Percentiles rank a stretch among this genome's conserved stretches.
Evolutionary conservation across 2,797 vertebrate genomes (phyloP).

Genomic region (Tinamus major): DNA sequence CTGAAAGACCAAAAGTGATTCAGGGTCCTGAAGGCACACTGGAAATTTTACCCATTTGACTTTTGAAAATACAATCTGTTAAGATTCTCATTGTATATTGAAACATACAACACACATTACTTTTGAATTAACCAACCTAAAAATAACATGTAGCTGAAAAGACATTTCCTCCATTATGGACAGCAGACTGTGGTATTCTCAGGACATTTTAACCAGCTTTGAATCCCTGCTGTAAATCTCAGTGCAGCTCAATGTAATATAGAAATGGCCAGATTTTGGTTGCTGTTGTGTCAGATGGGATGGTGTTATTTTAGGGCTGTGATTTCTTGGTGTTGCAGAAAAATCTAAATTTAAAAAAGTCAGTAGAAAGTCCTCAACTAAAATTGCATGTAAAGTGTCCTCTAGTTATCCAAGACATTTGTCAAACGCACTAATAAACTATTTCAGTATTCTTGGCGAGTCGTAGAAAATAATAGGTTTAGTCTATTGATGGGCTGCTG

Average conservation of each 20-base stretch:
- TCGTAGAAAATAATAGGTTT: constrained; percentile 30
- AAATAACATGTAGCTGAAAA: neutral
- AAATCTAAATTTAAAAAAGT: neutral
- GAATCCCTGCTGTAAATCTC: neutral
- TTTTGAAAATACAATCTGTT: neutral
- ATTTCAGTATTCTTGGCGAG: neutral
- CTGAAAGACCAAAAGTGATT: neutral
- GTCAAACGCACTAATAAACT: neutral
- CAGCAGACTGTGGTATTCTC: neutral
- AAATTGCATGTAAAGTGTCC: neutral
- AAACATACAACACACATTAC: neutral
- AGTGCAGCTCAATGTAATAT: neutral
- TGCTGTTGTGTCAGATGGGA: neutral
- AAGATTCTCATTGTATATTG: neutral
- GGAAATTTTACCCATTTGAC: neutral
- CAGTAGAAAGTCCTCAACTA: neutral
- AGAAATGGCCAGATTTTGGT: neutral
- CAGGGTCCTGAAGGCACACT: neutral
- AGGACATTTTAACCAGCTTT: neutral
- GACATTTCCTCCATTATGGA: neutral
- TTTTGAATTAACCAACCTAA: neutral
- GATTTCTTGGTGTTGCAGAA: constrained; percentile 3
- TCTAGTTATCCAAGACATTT: neutral
- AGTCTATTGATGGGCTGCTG: neutral
- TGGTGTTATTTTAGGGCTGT: neutral